Evolutionary conservation across 37 sponge, comb jelly and placozoan genomes (phyloP), one percentile per base, ranked within the genome.

Genomic region (Geodia barretti): DNA sequence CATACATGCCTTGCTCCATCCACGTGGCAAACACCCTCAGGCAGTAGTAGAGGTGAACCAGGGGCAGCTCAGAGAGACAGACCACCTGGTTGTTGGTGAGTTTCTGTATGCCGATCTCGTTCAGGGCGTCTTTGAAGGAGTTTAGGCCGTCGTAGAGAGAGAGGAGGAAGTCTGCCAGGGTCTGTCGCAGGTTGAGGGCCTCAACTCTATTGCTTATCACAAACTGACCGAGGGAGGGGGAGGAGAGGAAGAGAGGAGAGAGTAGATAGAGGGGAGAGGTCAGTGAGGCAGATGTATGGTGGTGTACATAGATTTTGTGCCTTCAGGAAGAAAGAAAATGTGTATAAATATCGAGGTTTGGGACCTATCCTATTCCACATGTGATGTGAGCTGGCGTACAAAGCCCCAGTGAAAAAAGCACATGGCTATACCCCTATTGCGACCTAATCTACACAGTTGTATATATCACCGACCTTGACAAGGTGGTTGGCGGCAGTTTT

Each of bases 1-100:
- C 91, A 62, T 85, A 93, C 81, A 73, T 68, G 25, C 92, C 88
- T 25, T 92, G 79, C 65, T 79, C 83, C 14, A 79, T 79, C 92
- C 92, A 92, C 41, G 41, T 30, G n/a, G 87, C 88, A 76, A 92
- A 87, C 76, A 83, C 37, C 63, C 70, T 60, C 14, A 87, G 72
- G 42, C 76, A 70, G 7, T 68, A 26, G 88, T 73, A 86, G 47
- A 92, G 84, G 37, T 72, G 28, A 3, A 31, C 21, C 39, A 87
- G 43, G 21, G 61, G 37, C 66, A 91, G 74, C 19, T 37, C 38
- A 25, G 67, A 79, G 17, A 91, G 79, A 39, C 79, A 75, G 17
- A 29, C n/a, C 33, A 87, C 70, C 84, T 91, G 87, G 21, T 71
- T 68, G 25, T 39, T 63, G 3, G 68, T 80, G 23, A 91, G 65